Base-by-base conservation (phyloP, 2,888 invertebrate genomes). In the Drosophila monieri region DNA sequence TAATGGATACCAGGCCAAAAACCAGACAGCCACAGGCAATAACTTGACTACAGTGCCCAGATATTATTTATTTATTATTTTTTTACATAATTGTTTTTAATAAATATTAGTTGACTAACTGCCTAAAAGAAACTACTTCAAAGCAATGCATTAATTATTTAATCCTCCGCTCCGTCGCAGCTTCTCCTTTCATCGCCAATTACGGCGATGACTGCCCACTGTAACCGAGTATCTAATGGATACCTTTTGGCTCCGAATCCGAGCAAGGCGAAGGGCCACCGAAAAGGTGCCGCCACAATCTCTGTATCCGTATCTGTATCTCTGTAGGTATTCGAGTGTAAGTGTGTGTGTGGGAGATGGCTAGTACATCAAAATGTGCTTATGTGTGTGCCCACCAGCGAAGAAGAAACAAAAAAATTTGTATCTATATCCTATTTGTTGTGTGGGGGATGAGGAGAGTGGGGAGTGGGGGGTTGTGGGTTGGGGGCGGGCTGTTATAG, bases 351-450 rank as follows among this genome's bases (percentile, higher is more conserved):
- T 66, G 54, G 67, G 39, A 32, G 67, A 47, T 9, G 27, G 9
- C 53, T 14, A 66, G 66, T 65, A 66, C 64, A 66, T 64, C 59
- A 60, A 60, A 60, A 60, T 65, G 47, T 65, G 32, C 37, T 47
- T 65, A 32, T 37, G 47, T 47, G 57, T 37, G 35, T 67, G 65
- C 61, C 76, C 75, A 79, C 61, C 80, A 81, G 78, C 66, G 80
- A 74, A 65, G 74, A 67, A 66, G 62, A 86, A 83, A 64, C 69
- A 70, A 71, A 86, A 88, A 89, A 85, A 64, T 66, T 80, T 89
- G 89, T 89, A 90, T 89, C 89, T 89, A 90, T 80, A 88, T 90
- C 84, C 88, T 78, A 80, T 88, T 89, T 83, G 73, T 74, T 79
- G 74, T 64, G 41, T 23, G 37, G 66, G 51, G 41, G 52, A 41